phyloP scores from a whole-genome alignment of 2,888 invertebrate genomes.

The Dryococelus australis region DNA sequence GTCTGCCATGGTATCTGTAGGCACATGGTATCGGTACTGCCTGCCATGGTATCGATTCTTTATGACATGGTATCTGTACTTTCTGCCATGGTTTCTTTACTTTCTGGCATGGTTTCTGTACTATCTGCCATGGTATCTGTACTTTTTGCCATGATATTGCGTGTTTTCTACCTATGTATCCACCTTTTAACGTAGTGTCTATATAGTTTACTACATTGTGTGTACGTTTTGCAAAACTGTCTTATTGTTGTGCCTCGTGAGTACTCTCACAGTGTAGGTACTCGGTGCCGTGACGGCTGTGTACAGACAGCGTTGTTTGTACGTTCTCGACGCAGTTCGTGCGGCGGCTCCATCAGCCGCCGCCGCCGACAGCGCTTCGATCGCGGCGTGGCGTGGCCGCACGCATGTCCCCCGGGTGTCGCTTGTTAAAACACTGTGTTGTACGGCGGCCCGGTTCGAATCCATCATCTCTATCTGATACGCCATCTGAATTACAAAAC shows the following conservation, averaged over 20 bases:
- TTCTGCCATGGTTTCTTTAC: not conserved
- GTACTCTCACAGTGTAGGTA: no score
- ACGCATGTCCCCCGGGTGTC: conserved; percentile 1
- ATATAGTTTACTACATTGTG: not conserved
- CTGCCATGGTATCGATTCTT: not conserved
- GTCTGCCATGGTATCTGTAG: not conserved
- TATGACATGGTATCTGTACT: not conserved
- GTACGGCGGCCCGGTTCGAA: not conserved
- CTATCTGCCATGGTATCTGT: not conserved
- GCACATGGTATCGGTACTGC: not conserved
- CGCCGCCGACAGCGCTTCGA: not conserved
- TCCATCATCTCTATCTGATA: not conserved
- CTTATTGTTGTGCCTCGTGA: no score
- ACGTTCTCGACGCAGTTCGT: not conserved
- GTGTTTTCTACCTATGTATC: not conserved
- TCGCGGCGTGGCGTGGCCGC: not conserved
- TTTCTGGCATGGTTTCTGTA: not conserved
- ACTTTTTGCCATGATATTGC: not conserved
- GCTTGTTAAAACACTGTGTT: conserved; percentile 1
- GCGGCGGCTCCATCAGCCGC: not conserved
- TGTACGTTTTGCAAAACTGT: not conserved
- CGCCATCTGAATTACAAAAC: not conserved
- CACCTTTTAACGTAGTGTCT: not conserved
- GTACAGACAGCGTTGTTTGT: no score
- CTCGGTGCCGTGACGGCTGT: no score